Evolutionary conservation across 2,797 vertebrate species (phyloP).

Genomic region (Xenentodon cancila): DNA sequence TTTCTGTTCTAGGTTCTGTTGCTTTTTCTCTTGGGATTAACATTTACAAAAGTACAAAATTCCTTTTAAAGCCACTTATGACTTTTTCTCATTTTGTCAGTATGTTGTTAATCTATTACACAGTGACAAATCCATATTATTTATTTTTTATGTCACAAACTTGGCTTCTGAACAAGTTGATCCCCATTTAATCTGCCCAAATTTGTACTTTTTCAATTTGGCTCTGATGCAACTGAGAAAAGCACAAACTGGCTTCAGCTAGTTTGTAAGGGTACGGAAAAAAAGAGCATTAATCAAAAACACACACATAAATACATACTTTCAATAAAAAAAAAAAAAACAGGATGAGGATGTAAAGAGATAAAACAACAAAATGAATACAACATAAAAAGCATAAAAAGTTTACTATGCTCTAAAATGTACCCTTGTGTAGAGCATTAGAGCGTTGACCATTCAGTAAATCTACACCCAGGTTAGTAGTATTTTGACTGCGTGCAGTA

Average conservation of each 20-base stretch:
- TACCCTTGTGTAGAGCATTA: slow-evolving; percentile 30
- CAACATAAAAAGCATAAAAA: slow-evolving; percentile 2
- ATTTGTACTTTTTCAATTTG: background rate
- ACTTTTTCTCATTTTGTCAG: background rate
- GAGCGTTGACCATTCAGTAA: slow-evolving; percentile 34
- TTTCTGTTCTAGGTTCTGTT: background rate
- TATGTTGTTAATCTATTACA: background rate
- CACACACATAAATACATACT: background rate
- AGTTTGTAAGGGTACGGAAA: slow-evolving; percentile 10
- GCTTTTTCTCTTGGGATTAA: background rate
- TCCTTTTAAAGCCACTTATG: background rate
- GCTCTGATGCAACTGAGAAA: background rate
- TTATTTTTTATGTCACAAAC: background rate
- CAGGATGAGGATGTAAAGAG: background rate
- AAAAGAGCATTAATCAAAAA: background rate
- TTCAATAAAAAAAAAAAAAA: slow-evolving; percentile 5
- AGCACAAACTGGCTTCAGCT: background rate
- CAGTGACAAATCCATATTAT: background rate
- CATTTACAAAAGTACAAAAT: background rate
- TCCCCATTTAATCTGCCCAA: background rate
- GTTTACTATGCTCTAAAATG: slow-evolving; percentile 8
- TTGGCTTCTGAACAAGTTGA: too few species aligned
- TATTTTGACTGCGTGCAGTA: slow-evolving; percentile 31
- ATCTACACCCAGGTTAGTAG: slow-evolving; percentile 35
- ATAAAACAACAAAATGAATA: background rate